phyloP scores from a whole-genome alignment of 2,113 vertebrate genomes.

The Rhagologus leucostigma region DNA sequence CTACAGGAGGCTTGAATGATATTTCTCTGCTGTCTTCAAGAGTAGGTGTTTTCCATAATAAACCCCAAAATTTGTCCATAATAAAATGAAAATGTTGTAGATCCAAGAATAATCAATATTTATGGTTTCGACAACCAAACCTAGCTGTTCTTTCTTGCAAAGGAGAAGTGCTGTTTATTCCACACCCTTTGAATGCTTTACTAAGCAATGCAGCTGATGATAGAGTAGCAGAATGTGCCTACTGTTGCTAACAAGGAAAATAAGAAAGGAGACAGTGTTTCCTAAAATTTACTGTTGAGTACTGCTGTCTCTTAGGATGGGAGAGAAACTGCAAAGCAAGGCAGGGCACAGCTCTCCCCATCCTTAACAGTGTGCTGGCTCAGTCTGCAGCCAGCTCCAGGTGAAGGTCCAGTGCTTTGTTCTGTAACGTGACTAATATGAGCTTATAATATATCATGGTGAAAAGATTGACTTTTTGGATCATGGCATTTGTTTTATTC shows the following conservation, averaged over 20 bases:
- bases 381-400: neutral
- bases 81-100: neutral
- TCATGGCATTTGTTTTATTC: neutral
- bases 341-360: neutral
- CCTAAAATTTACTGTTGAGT: accelerated
- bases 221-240: neutral
- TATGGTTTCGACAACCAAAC: neutral
- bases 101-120: neutral
- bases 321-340: neutral
- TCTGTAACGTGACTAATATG: neutral
- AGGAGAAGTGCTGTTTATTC: neutral
- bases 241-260: neutral
- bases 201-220: neutral
- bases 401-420: neutral
- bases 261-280: neutral
- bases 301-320: neutral
- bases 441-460: neutral
- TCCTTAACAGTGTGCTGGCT: neutral
- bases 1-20: neutral
- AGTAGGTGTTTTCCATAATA: neutral
- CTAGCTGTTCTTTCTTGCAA: neutral
- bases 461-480: neutral
- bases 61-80: neutral
- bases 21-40: neutral
- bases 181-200: neutral